Percentiles rank a stretch among this genome's conserved stretches.
Conservation (phyloP, 2,888 invertebrate genomes). For the Bombylius discolor region DNA sequence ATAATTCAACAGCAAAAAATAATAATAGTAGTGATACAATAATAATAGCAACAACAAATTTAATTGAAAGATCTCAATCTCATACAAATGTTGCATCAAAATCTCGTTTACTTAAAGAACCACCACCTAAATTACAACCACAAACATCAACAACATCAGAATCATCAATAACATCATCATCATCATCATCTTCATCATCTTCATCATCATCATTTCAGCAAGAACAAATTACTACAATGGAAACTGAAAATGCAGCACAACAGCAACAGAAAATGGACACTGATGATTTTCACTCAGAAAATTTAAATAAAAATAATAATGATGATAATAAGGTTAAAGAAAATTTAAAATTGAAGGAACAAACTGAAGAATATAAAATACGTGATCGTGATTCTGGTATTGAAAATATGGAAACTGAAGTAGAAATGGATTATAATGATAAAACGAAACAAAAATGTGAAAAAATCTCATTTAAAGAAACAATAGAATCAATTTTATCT, state of each 20-base stretch:
- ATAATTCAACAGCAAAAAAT: neutral
- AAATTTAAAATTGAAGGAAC: neutral
- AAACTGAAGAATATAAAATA: slow-evolving; percentile 14
- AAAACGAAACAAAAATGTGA: slow-evolving; percentile 18
- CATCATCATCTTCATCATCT: neutral
- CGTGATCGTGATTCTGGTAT: slow-evolving; percentile 55
- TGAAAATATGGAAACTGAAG: slow-evolving; percentile 56
- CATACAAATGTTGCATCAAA: slow-evolving; percentile 24
- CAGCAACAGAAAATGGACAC: slow-evolving; percentile 37
- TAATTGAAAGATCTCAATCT: slow-evolving; percentile 15
- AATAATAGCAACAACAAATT: neutral
- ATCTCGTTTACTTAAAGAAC: slow-evolving; percentile 28
- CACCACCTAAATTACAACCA: neutral
- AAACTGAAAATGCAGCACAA: neutral
- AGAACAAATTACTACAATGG: too few species aligned
- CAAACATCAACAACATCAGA: neutral
- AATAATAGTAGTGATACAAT: neutral
- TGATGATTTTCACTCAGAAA: slow-evolving; percentile 29
- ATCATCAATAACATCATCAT: slow-evolving; percentile 3
- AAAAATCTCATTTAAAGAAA: slow-evolving; percentile 29
- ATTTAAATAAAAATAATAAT: neutral
- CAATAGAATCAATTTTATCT: slow-evolving; percentile 45
- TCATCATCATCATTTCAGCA: neutral
- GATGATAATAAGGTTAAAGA: neutral
- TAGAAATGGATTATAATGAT: neutral